phyloP scores from a whole-genome alignment of 2,113 vertebrate genomes.

The Colius striatus region DNA sequence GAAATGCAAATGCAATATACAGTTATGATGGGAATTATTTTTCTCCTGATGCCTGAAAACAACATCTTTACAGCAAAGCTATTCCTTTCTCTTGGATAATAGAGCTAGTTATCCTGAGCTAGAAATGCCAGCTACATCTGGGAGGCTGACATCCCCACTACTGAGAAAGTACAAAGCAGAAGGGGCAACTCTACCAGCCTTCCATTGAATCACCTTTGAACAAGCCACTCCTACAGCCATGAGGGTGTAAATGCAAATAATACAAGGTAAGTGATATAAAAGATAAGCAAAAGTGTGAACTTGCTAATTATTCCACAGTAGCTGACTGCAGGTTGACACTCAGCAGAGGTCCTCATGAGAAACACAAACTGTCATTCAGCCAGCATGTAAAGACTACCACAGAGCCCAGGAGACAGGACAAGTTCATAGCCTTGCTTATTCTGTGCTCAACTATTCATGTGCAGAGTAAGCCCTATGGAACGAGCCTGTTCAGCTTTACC shows the following conservation, averaged over 20 bases:
- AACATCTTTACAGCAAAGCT: neutral
- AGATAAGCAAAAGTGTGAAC: neutral
- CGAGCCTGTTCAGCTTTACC: neutral
- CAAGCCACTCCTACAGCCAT: neutral
- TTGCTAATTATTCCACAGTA: neutral
- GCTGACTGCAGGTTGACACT: neutral
- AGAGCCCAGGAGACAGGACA: neutral
- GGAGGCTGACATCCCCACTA: neutral
- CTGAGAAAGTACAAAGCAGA: neutral
- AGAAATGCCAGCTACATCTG: neutral
- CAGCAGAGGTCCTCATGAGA: neutral
- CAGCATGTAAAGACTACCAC: accelerated
- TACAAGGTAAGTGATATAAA: neutral
- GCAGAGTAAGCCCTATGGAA: neutral
- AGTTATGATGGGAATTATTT: neutral
- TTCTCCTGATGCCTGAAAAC: neutral
- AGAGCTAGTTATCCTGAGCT: neutral
- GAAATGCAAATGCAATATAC: neutral
- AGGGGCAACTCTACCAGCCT: neutral
- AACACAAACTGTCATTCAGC: neutral
- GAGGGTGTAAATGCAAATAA: neutral
- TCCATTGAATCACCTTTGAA: neutral
- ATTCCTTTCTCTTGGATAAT: neutral
- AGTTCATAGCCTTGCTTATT: neutral
- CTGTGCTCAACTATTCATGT: neutral